Evolutionary conservation across 2,113 vertebrate species (phyloP).

Genomic region (Elachura formosa): DNA sequence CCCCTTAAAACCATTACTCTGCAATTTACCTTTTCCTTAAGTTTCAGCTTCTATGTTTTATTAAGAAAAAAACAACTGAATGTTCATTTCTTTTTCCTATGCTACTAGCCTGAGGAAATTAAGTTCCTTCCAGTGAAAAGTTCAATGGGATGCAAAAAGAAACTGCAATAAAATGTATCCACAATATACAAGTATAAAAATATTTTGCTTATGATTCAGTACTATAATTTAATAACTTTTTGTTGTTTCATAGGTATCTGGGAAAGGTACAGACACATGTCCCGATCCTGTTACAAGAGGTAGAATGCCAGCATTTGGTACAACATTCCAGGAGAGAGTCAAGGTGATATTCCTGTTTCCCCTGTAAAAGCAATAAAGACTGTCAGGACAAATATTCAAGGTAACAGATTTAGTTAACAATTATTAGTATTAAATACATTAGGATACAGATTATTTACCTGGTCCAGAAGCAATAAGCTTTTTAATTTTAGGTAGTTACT

Average conservation of each 20-base stretch:
- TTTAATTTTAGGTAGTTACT: background rate
- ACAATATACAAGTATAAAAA: constrained; percentile 77
- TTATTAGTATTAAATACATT: background rate
- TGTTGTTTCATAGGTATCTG: constrained; percentile 87
- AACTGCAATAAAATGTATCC: constrained; percentile 67
- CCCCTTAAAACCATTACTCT: background rate
- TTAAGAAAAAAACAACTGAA: background rate
- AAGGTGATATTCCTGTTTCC: constrained; percentile 95
- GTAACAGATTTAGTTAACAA: background rate
- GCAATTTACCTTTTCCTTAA: constrained; percentile 16
- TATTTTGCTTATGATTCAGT: constrained; percentile 71
- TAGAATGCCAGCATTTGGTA: constrained; percentile 96
- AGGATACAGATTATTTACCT: background rate
- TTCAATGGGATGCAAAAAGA: constrained; percentile 36
- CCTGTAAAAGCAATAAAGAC: constrained; percentile 69
- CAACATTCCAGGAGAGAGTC: constrained; percentile 96
- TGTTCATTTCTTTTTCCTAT: constrained; percentile 15
- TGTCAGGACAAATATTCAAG: background rate
- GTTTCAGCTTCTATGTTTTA: constrained; percentile 12
- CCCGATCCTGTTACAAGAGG: constrained; percentile 93
- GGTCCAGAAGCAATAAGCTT: background rate
- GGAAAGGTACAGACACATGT: constrained; percentile 89
- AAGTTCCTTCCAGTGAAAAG: constrained; percentile 43
- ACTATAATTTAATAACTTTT: constrained; percentile 90
- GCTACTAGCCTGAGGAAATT: constrained; percentile 26